Base-by-base conservation (phyloP, 2,888 invertebrate genomes). In the Orthosia gothica region DNA sequence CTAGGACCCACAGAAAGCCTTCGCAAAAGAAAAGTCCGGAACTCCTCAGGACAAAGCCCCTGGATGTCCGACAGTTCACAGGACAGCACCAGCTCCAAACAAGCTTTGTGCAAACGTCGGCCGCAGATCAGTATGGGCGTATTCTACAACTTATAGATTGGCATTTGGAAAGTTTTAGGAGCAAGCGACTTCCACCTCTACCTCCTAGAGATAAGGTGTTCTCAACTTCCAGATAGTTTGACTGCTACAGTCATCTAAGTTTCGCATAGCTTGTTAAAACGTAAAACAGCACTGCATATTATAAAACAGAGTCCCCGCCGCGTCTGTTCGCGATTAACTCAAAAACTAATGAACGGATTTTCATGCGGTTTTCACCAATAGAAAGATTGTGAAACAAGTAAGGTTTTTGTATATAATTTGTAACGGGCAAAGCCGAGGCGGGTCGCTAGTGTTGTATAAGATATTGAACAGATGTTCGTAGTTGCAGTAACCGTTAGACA, bases 1-100 rank as follows among this genome's bases (percentile, higher is more conserved):
- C 94, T 97, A 73, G 97, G 97, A 3, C 98, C 98, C 0, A 98
- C 98, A 0, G 98, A 98, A 83, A 98, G 98, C 61, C 93, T 98
- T 67, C 95, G 98, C 32, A 97, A 97, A 88, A 94, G 97, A 23
- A 97, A 97, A 91, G 97, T 97, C 0, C 93, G 95, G 4, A 95
- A 94, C 69, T 93, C 95, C 0, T 92, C 95, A 3, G 93, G 94
- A 50, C 94, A 95, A 86, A 94, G 95, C 82, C 95, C 96, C 0
- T 96, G 96, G 96, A 92, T 95, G 93, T 96, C 96, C 0, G 96
- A 96, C 61, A 96, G 96, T 79, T 96, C 96, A 0, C 96, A 96
- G 76, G 96, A 96, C 76, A 96, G 96, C 76, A 93, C 91, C 5
- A 92, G 93, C 68, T 95, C 95, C 15, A 95, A 94, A 74, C 94